These are phyloP conservation scores for Lochmaea capreae DNA, from an alignment of 2,888 invertebrate genomes.

Conservation along the genomic window DNA sequence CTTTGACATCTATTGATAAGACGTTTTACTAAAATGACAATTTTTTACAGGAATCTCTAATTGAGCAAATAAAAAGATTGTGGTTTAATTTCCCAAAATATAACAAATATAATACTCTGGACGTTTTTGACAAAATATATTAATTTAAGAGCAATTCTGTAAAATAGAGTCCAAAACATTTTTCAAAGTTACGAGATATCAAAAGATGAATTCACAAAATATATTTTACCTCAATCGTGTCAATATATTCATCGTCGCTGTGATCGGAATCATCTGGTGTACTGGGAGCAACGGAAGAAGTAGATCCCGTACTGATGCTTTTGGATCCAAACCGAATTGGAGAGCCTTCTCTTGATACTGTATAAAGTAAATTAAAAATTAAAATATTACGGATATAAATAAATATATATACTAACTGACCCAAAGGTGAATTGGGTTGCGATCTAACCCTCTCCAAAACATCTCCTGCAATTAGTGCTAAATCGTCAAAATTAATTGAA, in stretches of 20 bases:
- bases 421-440: slow-evolving; percentile 76
- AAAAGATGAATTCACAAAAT: background rate
- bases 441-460: slow-evolving; percentile 78
- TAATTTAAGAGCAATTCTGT: no score
- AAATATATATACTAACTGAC: slow-evolving; percentile 57
- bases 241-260: slow-evolving; percentile 84
- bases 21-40: no score
- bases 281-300: slow-evolving; percentile 51
- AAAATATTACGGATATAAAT: background rate
- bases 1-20: no score
- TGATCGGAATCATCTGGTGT: slow-evolving; percentile 69
- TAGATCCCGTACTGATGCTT: slow-evolving; percentile 52
- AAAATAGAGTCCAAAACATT: background rate
- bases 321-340: slow-evolving; percentile 68
- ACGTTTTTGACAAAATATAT: no score
- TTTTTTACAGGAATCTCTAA: no score
- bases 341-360: slow-evolving; percentile 78
- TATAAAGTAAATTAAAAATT: background rate
- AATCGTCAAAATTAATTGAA: slow-evolving; percentile 77
- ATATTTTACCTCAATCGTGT: slow-evolving; percentile 79
- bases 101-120: no score
- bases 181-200: background rate
- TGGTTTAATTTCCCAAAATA: no score
- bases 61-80: no score
- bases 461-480: slow-evolving; percentile 83